phyloP scores from a whole-genome alignment of 2,113 vertebrate species.

The Austrofundulus limnaeus region DNA sequence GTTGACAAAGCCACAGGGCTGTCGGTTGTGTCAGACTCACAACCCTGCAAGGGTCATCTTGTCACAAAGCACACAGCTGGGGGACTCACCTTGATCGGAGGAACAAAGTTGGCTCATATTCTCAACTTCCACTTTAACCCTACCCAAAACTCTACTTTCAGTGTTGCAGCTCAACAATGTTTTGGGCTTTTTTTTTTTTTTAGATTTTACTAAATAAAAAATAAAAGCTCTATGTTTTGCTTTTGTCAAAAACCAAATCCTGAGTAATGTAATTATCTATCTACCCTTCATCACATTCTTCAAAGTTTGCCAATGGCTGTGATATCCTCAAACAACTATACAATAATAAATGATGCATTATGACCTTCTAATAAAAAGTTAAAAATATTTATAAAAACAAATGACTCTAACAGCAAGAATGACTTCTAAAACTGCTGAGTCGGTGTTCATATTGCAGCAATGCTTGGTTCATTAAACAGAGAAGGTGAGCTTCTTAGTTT shows the following conservation, averaged over 20 bases:
- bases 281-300: not conserved
- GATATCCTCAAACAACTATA: constrained; percentile 6
- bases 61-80: constrained; percentile 62
- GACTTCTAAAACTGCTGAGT: constrained; percentile 69
- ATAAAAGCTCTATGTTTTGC: not conserved
- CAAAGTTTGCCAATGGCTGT: not conserved
- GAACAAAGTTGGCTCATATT: constrained; percentile 35
- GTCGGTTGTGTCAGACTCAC: constrained; percentile 52
- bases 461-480: constrained; percentile 66
- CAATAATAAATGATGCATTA: constrained; percentile 34
- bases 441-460: constrained; percentile 23
- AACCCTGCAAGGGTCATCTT: constrained; percentile 45
- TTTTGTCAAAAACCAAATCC: not conserved
- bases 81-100: constrained; percentile 59
- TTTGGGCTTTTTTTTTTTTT: not conserved
- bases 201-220: not conserved
- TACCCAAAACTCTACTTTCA: constrained; percentile 25
- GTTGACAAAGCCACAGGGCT: constrained; percentile 61
- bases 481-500: constrained; percentile 67
- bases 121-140: constrained; percentile 32
- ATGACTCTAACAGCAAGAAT: constrained; percentile 55
- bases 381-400: constrained; percentile 69
- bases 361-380: constrained; percentile 48
- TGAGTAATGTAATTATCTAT: not conserved
- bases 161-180: not conserved